These are phyloP conservation scores for Ephestia elutella DNA, from an alignment of 1,140 invertebrate genomes.

Conservation along the genomic window DNA sequence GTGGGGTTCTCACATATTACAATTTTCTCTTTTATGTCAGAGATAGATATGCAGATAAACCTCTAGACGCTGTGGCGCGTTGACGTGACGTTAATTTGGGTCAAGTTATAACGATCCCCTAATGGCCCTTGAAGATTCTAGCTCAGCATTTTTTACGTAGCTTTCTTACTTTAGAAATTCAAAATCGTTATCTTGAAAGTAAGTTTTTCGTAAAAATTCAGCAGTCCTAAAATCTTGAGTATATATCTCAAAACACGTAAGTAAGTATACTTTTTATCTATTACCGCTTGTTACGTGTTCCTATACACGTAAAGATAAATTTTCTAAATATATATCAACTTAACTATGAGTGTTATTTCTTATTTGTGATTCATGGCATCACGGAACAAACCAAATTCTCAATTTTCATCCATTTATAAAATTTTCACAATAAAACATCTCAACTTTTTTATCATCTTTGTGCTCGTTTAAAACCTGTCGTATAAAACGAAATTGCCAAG, in stretches of 20 bases:
- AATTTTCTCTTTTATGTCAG: constrained; percentile 7
- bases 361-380: no score
- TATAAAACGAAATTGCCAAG: neutral
- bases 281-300: neutral
- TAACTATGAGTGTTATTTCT: no score
- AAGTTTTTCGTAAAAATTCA: constrained; percentile 6
- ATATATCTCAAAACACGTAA: neutral
- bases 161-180: neutral
- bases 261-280: neutral
- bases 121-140: constrained; percentile 13
- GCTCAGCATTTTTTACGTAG: constrained; percentile 23
- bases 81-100: constrained; percentile 20
- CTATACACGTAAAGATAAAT: no score
- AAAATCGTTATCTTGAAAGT: neutral
- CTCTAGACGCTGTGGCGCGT: constrained; percentile 9
- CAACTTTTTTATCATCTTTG: neutral
- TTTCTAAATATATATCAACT: no score
- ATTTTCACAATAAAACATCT: neutral
- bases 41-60: neutral
- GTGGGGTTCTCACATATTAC: neutral
- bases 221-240: neutral
- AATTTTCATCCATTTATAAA: no score
- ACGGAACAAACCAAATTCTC: no score
- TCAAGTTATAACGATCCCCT: constrained; percentile 21
- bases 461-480: neutral